Percentiles rank a stretch among this genome's conserved stretches.
phyloP scores from a whole-genome alignment of 2,797 vertebrate genomes.

The Perodicticus potto region DNA sequence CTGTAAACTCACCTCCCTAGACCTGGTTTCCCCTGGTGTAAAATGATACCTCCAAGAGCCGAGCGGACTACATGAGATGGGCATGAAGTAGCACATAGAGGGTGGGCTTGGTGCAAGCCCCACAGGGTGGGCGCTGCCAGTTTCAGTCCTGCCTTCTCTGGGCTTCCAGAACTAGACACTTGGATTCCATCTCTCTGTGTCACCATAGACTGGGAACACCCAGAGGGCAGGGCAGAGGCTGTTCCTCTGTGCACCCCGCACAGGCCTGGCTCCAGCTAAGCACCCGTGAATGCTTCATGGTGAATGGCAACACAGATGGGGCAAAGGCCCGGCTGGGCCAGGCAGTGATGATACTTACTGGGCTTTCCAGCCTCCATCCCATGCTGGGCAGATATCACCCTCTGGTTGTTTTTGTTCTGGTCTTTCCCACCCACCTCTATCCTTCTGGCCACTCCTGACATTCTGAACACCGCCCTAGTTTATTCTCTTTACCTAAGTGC shows the following conservation, averaged over 20 bases:
- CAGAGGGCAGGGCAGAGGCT: not conserved
- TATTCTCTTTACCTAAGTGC: slow-evolving; percentile 60
- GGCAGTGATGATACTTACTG: not conserved
- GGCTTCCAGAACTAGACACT: not conserved
- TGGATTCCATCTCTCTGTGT: not conserved
- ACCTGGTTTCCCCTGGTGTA: not conserved
- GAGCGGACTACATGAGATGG: not conserved
- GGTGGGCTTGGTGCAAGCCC: not conserved
- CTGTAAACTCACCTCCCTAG: not conserved
- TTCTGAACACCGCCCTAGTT: slow-evolving; percentile 36
- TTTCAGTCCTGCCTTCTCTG: not conserved
- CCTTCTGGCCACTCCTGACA: not conserved
- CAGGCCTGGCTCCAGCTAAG: not conserved
- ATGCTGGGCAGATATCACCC: not conserved
- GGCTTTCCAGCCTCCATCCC: not conserved
- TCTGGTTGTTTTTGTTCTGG: not conserved
- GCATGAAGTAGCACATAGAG: not conserved
- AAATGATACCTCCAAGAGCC: not conserved
- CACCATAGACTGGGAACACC: not conserved
- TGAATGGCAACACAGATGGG: not conserved
- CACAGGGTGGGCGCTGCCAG: not conserved
- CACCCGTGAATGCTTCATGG: not conserved
- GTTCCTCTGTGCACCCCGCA: not conserved
- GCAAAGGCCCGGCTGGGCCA: not conserved
- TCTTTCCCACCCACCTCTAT: not conserved